Base-by-base conservation (phyloP, 2,888 invertebrate species). In the Harpalus rufipes region DNA sequence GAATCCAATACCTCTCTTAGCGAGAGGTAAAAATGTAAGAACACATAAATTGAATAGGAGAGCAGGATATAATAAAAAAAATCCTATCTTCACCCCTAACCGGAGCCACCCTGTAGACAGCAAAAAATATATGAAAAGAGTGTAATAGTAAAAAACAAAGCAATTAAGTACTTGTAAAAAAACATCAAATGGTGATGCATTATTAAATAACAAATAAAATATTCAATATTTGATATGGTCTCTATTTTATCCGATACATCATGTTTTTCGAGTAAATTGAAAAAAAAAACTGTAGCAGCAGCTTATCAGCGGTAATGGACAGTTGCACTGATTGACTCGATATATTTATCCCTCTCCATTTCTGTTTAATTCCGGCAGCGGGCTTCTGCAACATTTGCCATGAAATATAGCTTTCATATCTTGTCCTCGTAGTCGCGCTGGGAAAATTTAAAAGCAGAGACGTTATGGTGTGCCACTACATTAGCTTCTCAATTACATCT, bases 391-490 rank as follows among this genome's bases (percentile, higher is more conserved):
- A 84, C 84, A 84, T 84, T 84, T 84, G 74, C 63, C 16, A 65
- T 84, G 65, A 84, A 84, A 78, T 84, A 84, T 84, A 16, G 65
- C 84, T 78, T 84, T 84, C 63, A 84, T 84, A 84, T 84, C 84
- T 59, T 51, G 78, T 76, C 39, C 41, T 58, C 56, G 72, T 16
- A 72, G 82, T 59, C 65, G 51, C 72, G 16, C 7, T 32, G 51
- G 58, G 76, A 18, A 65, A 84, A 84, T 84, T 78, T 84, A 78
- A 84, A 84, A 84, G 84, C 84, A 78, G 63, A 59, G 65, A 84
- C 84, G 84, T 84, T 84, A 84, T 84, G 84, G 84, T 76, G 84
- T 84, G 76, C 65, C 84, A 84, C 63, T 84, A 84, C 84, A 84
- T 84, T 84, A 84, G 78, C 84, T 84, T 84, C 84, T 84, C 84